Evolutionary conservation across 2,113 vertebrate genomes (phyloP).

Genomic region (Pipa parva): DNA sequence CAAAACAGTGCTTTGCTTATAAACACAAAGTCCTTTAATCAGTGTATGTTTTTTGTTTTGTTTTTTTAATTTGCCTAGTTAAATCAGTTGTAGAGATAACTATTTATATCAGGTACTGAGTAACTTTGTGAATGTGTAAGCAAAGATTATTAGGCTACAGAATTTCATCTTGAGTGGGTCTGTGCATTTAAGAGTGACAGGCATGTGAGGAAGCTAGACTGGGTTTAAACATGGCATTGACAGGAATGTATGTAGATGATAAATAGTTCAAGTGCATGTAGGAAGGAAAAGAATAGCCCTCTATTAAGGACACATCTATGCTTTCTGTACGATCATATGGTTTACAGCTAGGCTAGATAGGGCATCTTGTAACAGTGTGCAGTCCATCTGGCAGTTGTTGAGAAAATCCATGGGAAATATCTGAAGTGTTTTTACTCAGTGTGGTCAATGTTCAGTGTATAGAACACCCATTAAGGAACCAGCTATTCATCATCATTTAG

Average conservation of each 20-base stretch:
- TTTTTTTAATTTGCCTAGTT: too few species aligned
- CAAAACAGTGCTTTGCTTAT: too few species aligned
- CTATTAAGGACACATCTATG: slow-evolving; percentile 44
- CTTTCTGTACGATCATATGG: slow-evolving; percentile 54
- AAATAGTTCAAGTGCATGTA: slow-evolving; percentile 50
- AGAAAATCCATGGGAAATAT: slow-evolving; percentile 56
- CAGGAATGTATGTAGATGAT: slow-evolving; percentile 55
- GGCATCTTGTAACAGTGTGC: slow-evolving; percentile 60
- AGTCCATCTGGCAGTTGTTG: slow-evolving; percentile 61
- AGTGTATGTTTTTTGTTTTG: too few species aligned
- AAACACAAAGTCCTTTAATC: too few species aligned
- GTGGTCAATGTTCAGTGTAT: background rate
- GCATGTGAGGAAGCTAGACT: slow-evolving; percentile 44
- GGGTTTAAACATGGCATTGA: slow-evolving; percentile 46
- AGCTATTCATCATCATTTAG: background rate
- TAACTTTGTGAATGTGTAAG: background rate
- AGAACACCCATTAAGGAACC: background rate
- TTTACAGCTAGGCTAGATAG: slow-evolving; percentile 58
- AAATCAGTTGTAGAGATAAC: background rate
- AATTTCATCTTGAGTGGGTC: slow-evolving; percentile 12
- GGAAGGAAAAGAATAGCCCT: slow-evolving; percentile 45
- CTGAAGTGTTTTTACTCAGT: slow-evolving; percentile 29
- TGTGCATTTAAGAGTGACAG: slow-evolving; percentile 39
- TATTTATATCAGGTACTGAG: background rate
- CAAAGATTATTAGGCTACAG: background rate